Percentiles rank a stretch among this genome's conserved stretches.
phyloP scores from a whole-genome alignment of 2,113 vertebrate species.

The Brevimyrus niger region DNA sequence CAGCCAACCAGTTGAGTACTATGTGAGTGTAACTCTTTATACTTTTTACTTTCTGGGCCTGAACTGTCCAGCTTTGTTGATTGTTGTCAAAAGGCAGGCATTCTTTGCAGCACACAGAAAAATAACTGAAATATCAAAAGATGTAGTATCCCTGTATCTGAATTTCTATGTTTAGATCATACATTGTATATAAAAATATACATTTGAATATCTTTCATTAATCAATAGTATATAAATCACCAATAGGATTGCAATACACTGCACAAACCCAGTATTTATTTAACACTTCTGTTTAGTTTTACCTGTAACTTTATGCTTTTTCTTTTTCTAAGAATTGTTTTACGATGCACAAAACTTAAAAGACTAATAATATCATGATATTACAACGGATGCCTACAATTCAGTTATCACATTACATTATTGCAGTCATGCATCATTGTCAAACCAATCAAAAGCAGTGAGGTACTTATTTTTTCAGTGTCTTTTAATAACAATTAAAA shows the following conservation, averaged over 20 bases:
- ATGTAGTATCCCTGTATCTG: neutral
- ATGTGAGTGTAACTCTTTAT: neutral
- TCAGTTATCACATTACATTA: neutral
- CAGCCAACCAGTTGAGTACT: neutral
- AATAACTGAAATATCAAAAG: neutral
- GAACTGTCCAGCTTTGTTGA: neutral
- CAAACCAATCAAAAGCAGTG: neutral
- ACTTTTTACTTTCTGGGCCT: neutral
- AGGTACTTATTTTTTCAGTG: neutral
- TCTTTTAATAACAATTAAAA: too few relatives aligned
- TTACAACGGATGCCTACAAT: neutral
- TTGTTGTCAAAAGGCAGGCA: neutral
- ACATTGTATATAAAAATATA: neutral
- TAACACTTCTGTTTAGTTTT: neutral
- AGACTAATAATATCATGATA: neutral
- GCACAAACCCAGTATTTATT: neutral
- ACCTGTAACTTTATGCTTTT: neutral
- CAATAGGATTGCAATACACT: neutral
- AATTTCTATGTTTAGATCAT: neutral
- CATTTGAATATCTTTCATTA: neutral
- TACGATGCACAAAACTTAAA: neutral
- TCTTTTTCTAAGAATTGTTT: neutral
- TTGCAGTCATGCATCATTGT: neutral
- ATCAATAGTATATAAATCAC: neutral
- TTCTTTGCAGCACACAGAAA: neutral